These are phyloP conservation scores for Dendronephthya gigantea DNA, from an alignment of 64 coral and sea anemone genomes.

Conservation along the genomic window DNA sequence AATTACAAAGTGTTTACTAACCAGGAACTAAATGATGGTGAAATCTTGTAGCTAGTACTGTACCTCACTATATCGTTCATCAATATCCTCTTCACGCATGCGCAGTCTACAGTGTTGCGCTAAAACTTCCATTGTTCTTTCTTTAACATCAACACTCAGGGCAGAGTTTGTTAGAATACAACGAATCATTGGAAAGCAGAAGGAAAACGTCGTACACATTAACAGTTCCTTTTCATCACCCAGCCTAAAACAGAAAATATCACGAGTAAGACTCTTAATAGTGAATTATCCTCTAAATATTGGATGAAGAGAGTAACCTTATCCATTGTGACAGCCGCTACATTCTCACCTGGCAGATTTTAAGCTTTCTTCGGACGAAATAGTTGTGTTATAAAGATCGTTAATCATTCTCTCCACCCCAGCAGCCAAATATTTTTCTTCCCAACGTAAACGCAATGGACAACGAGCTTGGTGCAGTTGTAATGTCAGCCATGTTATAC, in stretches of 20 bases:
- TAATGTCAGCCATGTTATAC: slow-evolving; percentile 50
- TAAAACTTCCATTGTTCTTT: slow-evolving; percentile 53
- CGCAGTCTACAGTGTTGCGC: slow-evolving; percentile 62
- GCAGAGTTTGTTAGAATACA: slow-evolving; percentile 47
- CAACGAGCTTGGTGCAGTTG: slow-evolving; percentile 63
- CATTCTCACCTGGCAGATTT: neutral
- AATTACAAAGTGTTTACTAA: neutral
- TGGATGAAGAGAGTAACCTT: too few species aligned
- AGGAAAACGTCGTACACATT: slow-evolving; percentile 62
- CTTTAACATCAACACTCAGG: slow-evolving; percentile 55
- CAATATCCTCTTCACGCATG: slow-evolving; percentile 15
- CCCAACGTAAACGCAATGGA: slow-evolving; percentile 45
- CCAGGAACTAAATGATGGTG: too few species aligned
- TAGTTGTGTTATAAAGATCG: neutral
- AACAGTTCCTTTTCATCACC: neutral
- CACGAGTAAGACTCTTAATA: neutral
- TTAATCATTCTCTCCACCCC: slow-evolving; percentile 38
- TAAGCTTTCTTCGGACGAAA: neutral
- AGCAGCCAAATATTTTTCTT: slow-evolving; percentile 45
- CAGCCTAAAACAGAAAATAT: neutral
- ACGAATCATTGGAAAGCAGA: slow-evolving; percentile 71
- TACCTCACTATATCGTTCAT: slow-evolving; percentile 28
- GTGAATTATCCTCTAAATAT: too few species aligned
- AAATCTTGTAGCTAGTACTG: neutral
- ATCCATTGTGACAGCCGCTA: neutral